Evolutionary conservation across 2,113 vertebrate genomes (phyloP), one percentile per base, ranked within the genome.

Genomic region (Phylloscopus trochilus): DNA sequence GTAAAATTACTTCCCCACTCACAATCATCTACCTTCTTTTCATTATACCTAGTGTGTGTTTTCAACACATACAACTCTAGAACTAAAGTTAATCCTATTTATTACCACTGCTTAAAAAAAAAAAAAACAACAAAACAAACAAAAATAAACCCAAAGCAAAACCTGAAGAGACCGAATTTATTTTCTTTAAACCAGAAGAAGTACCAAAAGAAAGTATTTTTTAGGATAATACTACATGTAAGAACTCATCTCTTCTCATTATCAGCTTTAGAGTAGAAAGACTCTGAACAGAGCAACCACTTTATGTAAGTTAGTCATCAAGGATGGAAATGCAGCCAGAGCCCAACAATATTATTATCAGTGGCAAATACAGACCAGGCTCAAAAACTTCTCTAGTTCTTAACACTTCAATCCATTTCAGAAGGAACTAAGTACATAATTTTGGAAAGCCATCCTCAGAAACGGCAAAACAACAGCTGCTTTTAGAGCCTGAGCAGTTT

Each of bases 381-480:
- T 37, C 28, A 47, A 62, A 24, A 95, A 64, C 10, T 28, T 49
- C 15, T 22, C 46, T 2, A 47, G 14, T 14, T 46, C 17, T 0
- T 37, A 84, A 56, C 31, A 74, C 43, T 46, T 55, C 19, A 56
- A 27, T 30, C 52, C 33, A 31, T 37, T 47, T 86, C 51, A 66
- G 53, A 79, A 58, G 0, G 0, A 43, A 11, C 5, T 77, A 6
- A 83, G 13, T 1, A 52, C 18, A 6, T 16, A 2, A 44, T 24
- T 81, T 64, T 63, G 18, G 28, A 92, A 87, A 82, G 9, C 20
- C 16, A 93, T 13, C 20, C 41, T 63, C 60, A 41, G 37, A 87
- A 89, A 49, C 0, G 1, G n/a, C 12, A 87, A 75, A 79, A 41
- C 14, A 37, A 77, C 4, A 27, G 22, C 17, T 68, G 22, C 62